phyloP scores from a whole-genome alignment of 2,113 vertebrate genomes.

The Halcyon malimbica region DNA sequence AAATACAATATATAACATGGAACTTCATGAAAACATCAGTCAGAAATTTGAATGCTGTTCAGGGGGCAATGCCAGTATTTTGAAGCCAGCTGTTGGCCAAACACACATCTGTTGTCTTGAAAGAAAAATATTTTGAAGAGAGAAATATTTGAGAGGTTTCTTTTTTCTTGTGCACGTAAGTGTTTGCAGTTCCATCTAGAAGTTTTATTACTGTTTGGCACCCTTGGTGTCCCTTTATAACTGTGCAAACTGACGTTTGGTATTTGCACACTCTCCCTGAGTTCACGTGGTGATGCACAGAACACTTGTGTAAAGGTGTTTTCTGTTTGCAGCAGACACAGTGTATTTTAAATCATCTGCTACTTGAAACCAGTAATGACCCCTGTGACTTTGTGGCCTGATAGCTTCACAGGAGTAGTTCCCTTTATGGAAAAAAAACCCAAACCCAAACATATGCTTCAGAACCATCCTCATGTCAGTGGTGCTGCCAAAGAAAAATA shows the following conservation, averaged over 20 bases:
- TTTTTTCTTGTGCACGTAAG: not conserved
- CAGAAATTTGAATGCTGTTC: not conserved
- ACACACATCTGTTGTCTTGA: not conserved
- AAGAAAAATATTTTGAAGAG: not conserved
- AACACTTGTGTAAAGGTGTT: not conserved
- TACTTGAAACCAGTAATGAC: not conserved
- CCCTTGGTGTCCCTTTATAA: not conserved
- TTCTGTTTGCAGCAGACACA: not conserved
- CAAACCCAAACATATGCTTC: fast-evolving
- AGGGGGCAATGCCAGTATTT: not conserved
- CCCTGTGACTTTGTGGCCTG: not conserved
- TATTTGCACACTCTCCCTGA: not conserved
- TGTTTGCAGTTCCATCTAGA: not conserved
- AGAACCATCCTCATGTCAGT: not conserved
- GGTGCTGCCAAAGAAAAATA: not conserved
- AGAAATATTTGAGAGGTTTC: not conserved
- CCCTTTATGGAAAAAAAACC: not conserved
- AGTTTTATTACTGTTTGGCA: not conserved
- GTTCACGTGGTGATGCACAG: not conserved
- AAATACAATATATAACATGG: not conserved
- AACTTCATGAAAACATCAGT: not conserved
- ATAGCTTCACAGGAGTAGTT: not conserved
- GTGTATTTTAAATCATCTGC: not conserved
- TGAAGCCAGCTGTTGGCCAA: not conserved
- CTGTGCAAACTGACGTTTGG: not conserved